Conservation (phyloP, 1,140 invertebrate species). For the Lepidurus arcticus region DNA sequence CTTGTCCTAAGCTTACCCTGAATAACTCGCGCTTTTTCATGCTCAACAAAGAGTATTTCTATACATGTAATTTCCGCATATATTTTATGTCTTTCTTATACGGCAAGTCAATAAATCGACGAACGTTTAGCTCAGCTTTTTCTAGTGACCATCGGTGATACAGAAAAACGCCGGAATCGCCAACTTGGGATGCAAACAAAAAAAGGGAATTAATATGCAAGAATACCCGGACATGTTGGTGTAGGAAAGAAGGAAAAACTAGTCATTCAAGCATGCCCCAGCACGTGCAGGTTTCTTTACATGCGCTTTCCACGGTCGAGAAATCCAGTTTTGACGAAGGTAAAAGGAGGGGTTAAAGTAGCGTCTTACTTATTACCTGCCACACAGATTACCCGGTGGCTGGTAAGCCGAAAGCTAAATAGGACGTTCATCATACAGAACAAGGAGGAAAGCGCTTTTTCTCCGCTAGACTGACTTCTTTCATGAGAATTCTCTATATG, state of each 20-base stretch:
- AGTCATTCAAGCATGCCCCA: background rate
- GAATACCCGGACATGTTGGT: background rate
- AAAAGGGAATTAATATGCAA: background rate
- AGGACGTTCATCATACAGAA: background rate
- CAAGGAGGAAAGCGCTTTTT: background rate
- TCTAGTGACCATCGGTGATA: background rate
- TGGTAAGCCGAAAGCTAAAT: background rate
- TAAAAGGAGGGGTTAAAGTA: background rate
- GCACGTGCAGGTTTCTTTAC: conserved; percentile 5
- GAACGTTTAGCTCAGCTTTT: background rate
- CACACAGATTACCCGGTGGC: background rate
- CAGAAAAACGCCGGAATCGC: background rate
- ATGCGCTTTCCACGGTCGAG: background rate
- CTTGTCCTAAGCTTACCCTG: too few relatives aligned
- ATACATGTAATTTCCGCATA: too few relatives aligned
- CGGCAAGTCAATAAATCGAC: too few relatives aligned
- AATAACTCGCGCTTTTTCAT: too few relatives aligned
- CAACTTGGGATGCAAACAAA: background rate
- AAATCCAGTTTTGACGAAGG: background rate
- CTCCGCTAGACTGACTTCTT: background rate
- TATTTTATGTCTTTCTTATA: too few relatives aligned
- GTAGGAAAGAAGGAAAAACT: background rate
- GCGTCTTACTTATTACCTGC: background rate
- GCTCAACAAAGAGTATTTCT: too few relatives aligned
- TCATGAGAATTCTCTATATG: background rate